phyloP scores from a whole-genome alignment of 2,797 vertebrate genomes.

The Echeneis naucrates region DNA sequence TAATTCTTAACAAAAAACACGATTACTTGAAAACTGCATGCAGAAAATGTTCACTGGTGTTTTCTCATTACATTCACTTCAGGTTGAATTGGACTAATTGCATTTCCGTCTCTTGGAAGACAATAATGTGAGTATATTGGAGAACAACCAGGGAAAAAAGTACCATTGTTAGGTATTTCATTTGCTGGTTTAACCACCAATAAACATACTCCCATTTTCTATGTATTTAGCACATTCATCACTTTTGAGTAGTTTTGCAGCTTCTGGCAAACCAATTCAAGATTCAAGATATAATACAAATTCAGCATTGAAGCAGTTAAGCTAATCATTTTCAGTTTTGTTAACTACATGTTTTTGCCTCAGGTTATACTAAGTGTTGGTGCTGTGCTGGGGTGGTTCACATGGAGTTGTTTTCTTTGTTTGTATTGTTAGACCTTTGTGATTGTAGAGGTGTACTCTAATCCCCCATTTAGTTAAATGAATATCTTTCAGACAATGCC shows the following conservation, averaged over 20 bases:
- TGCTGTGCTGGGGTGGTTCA: neutral
- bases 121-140: slow-evolving; percentile 30
- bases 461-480: neutral
- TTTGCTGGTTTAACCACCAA: too few relatives aligned
- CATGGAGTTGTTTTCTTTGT: neutral
- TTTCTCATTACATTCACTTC: slow-evolving; percentile 25
- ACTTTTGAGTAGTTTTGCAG: too few relatives aligned
- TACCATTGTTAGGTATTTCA: too few relatives aligned
- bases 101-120: slow-evolving; percentile 18
- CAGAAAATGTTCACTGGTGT: neutral
- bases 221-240: too few relatives aligned
- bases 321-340: too few relatives aligned
- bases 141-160: slow-evolving; percentile 4
- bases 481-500: neutral
- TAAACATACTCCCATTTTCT: too few relatives aligned
- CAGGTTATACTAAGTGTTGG: neutral
- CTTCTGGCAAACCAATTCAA: too few relatives aligned
- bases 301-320: too few relatives aligned
- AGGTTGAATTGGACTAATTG: slow-evolving; percentile 32
- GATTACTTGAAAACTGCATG: slow-evolving; percentile 7
- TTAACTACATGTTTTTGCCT: neutral
- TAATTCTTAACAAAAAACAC: slow-evolving; percentile 20
- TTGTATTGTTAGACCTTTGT: neutral
- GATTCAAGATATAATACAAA: too few relatives aligned
- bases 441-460: neutral